Percentiles rank a stretch among this genome's conserved stretches.
Conservation (phyloP, 2,797 vertebrate species). For the Choloepus didactylus region DNA sequence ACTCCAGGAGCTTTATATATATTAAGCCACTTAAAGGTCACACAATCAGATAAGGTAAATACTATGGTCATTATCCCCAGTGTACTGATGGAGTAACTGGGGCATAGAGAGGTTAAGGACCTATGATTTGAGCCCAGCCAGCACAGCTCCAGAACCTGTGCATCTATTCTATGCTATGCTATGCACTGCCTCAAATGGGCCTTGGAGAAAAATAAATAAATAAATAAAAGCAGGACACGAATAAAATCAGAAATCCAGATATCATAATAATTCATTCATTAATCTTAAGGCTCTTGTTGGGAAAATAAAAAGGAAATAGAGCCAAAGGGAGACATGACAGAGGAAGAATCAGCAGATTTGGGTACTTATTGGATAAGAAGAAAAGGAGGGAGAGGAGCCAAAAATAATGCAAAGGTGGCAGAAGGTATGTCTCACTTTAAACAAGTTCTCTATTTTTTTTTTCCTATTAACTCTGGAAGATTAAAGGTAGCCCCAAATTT, state of each 20-base stretch:
- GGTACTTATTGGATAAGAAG: background rate
- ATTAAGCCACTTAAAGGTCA: background rate
- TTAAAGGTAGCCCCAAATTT: background rate
- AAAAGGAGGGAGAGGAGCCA: background rate
- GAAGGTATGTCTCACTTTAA: background rate
- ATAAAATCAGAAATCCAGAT: background rate
- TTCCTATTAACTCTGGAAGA: background rate
- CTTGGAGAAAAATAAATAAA: background rate
- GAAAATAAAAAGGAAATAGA: background rate
- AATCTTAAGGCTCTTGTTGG: background rate
- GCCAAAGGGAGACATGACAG: background rate
- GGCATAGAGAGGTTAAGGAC: background rate
- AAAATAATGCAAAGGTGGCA: background rate
- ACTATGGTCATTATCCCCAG: background rate
- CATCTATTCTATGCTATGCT: background rate
- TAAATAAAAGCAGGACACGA: background rate
- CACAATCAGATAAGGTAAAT: background rate
- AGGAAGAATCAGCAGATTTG: background rate
- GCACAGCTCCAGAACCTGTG: background rate
- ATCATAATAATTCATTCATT: background rate
- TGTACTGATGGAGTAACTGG: background rate
- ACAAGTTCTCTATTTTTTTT: background rate
- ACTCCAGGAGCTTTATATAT: background rate
- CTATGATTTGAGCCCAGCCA: background rate
- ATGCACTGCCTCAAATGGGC: background rate